These are phyloP conservation scores for Liodrosophila aerea DNA, from an alignment of 2,888 invertebrate genomes.

Conservation along the genomic window DNA sequence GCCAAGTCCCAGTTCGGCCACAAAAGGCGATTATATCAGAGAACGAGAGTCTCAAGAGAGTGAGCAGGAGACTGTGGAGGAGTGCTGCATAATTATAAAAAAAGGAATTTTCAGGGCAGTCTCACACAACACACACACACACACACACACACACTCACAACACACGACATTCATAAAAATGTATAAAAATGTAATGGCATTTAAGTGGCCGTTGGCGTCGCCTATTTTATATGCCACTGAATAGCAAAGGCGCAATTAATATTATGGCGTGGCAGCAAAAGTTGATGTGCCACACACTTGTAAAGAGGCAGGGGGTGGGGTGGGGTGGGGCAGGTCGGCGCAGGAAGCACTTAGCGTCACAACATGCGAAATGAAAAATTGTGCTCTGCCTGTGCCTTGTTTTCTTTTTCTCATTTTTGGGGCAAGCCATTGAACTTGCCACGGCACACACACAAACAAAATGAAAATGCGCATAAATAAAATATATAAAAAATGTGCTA, in stretches of 20 bases:
- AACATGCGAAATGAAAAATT: conserved; percentile 75
- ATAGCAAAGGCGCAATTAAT: conserved; percentile 77
- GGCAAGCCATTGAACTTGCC: conserved; percentile 74
- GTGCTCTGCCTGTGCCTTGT: conserved; percentile 44
- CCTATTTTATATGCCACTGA: conserved; percentile 39
- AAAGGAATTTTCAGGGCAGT: conserved; percentile 44
- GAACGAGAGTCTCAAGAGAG: conserved; percentile 15
- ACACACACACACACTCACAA: conserved; percentile 25
- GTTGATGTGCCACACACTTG: conserved; percentile 59
- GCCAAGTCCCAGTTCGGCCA: conserved; percentile 17
- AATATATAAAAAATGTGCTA: conserved; percentile 42
- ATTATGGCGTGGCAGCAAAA: conserved; percentile 80
- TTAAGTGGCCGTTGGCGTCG: conserved; percentile 71
- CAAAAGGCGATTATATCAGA: conserved; percentile 58
- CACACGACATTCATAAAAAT: conserved; percentile 54
- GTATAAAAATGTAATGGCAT: conserved; percentile 77
- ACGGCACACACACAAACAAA: conserved; percentile 37
- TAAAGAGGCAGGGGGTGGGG: background rate
- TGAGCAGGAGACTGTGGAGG: too few relatives aligned
- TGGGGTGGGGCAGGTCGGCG: conserved; percentile 30
- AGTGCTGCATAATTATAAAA: conserved; percentile 76
- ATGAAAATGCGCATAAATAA: conserved; percentile 69
- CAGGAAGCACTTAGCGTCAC: conserved; percentile 73
- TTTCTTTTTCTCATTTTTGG: conserved; percentile 31
- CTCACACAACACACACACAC: conserved; percentile 12